These are phyloP conservation scores for Gyrodactylus bullatarudis DNA, from an alignment of 1,140 invertebrate genomes.

Conservation along the genomic window DNA sequence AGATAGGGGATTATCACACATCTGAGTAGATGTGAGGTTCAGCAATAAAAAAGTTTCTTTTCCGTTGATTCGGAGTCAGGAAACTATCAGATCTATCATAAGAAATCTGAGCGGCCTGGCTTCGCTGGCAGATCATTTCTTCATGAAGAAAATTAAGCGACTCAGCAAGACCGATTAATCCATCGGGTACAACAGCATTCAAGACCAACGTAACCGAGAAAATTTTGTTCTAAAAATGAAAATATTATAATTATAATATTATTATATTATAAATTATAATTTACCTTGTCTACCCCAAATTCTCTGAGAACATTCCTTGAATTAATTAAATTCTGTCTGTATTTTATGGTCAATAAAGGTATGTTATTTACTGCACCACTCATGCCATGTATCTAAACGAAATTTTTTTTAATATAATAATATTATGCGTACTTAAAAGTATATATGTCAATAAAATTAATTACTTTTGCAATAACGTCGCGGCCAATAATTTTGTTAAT, in stretches of 20 bases:
- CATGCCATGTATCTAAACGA: not conserved
- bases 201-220: not conserved
- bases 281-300: not conserved
- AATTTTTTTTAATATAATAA: not conserved
- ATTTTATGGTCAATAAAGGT: not conserved
- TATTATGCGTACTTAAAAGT: not conserved
- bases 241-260: not conserved
- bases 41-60: not conserved
- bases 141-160: not conserved
- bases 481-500: not conserved
- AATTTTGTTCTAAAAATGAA: not conserved
- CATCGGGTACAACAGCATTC: not conserved
- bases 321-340: not conserved
- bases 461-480: not conserved
- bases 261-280: not conserved
- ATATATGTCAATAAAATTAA: not conserved
- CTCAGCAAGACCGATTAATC: not conserved
- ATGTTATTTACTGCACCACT: not conserved
- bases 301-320: not conserved
- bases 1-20: too few species aligned
- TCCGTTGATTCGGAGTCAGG: not conserved
- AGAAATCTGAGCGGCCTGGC: not conserved
- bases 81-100: not conserved
- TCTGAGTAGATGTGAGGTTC: not conserved
- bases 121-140: not conserved